Evolutionary conservation across 2,797 vertebrate species (phyloP).

Genomic region (Myiotriccus ornatus): DNA sequence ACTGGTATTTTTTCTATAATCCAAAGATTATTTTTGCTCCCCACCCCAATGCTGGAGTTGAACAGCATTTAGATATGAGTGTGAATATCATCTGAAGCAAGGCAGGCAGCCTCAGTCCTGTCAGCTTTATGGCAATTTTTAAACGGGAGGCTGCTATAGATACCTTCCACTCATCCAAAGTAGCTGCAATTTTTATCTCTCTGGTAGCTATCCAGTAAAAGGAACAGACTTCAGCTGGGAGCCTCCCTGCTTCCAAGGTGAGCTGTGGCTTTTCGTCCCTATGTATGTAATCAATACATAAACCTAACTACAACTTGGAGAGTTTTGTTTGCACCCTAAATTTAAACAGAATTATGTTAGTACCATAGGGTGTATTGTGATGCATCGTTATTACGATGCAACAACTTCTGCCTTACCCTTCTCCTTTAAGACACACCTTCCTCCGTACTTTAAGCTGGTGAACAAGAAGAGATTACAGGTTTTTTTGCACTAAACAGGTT

Average conservation of each 20-base stretch:
- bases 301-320: not conserved
- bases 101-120: not conserved
- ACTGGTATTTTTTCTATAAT: not conserved
- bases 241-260: not conserved
- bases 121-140: not conserved
- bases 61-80: not conserved
- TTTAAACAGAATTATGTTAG: not conserved
- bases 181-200: not conserved
- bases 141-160: not conserved
- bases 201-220: not conserved
- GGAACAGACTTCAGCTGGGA: not conserved
- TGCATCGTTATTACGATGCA: not conserved
- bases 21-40: not conserved
- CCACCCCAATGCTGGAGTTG: rapidly evolving
- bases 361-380: not conserved
- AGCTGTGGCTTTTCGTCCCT: not conserved
- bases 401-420: not conserved
- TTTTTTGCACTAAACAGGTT: not conserved
- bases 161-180: not conserved
- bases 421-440: not conserved
- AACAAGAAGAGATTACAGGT: not conserved
- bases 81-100: not conserved
- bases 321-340: not conserved
- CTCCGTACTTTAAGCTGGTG: not conserved
- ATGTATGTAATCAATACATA: not conserved